A percentile compares a stretch with the other conserved stretches of the same genome.
phyloP scores from a whole-genome alignment of 2,113 vertebrate species.

The Toxotes jaculatrix region DNA sequence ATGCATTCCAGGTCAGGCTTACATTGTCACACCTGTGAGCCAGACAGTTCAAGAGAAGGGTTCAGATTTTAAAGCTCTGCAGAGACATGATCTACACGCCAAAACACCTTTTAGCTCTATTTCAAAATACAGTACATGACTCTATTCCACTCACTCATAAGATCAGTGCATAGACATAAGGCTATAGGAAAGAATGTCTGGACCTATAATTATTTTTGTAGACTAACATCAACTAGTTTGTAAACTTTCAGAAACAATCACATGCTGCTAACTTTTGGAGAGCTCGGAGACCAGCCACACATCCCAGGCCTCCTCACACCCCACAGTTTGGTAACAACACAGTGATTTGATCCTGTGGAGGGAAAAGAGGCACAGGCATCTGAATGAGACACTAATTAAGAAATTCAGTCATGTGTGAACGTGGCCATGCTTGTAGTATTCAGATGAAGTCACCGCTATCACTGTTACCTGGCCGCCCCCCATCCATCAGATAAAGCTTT shows the following conservation, averaged over 20 bases:
- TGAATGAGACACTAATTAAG: constrained; percentile 73
- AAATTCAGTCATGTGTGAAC: constrained; percentile 71
- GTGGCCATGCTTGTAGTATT: constrained; percentile 49
- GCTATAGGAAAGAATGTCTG: neutral
- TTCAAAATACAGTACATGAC: constrained; percentile 8
- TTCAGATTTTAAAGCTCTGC: constrained; percentile 41
- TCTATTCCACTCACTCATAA: neutral
- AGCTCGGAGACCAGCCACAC: constrained; percentile 15
- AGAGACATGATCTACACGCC: neutral
- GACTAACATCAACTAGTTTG: neutral
- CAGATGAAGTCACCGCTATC: constrained; percentile 50
- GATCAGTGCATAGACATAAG: neutral
- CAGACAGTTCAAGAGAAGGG: constrained; percentile 2
- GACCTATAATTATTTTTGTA: neutral
- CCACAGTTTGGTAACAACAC: constrained; percentile 53
- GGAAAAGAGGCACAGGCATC: constrained; percentile 45
- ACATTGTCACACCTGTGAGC: constrained; percentile 32
- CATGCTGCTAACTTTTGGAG: constrained; percentile 33
- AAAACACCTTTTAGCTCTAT: constrained; percentile 9
- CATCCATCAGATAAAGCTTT: constrained; percentile 45
- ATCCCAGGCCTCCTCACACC: constrained; percentile 15
- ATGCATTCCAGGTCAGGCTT: constrained; percentile 7
- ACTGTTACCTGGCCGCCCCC: constrained; percentile 36
- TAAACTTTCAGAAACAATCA: constrained; percentile 44
- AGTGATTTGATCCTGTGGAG: constrained; percentile 60